phyloP scores from a whole-genome alignment of 2,113 vertebrate genomes.

The Notothenia coriiceps region DNA sequence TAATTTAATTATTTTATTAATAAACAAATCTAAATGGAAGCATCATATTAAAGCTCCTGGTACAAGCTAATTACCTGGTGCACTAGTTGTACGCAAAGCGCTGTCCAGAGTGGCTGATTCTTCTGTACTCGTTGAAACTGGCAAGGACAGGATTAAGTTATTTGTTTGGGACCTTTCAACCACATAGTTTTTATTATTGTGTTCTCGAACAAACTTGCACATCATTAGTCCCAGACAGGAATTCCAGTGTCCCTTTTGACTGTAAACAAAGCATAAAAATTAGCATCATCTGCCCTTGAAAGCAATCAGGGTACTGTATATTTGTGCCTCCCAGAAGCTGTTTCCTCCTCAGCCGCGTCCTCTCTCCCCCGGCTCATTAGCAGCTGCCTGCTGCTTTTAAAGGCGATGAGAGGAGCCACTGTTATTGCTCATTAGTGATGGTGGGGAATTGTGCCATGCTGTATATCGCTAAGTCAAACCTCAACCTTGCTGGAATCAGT shows the following conservation, averaged over 20 bases:
- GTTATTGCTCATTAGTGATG: slow-evolving; percentile 60
- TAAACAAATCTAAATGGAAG: too few relatives aligned
- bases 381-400: slow-evolving; percentile 49
- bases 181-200: neutral
- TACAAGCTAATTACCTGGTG: neutral
- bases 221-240: slow-evolving; percentile 6
- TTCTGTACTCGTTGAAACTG: neutral
- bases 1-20: too few relatives aligned
- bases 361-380: slow-evolving; percentile 36
- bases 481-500: slow-evolving; percentile 17
- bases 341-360: slow-evolving; percentile 12
- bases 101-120: too few relatives aligned
- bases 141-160: neutral
- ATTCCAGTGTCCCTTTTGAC: neutral
- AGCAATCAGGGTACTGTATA: slow-evolving; percentile 16
- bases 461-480: slow-evolving; percentile 21
- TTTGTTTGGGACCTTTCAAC: neutral
- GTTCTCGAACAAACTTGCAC: neutral
- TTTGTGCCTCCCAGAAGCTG: slow-evolving; percentile 23
- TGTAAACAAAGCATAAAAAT: neutral
- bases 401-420: slow-evolving; percentile 36
- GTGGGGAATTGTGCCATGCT: slow-evolving; percentile 14
- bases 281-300: neutral
- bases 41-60: too few relatives aligned
- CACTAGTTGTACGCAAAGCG: neutral